phyloP scores from a whole-genome alignment of 2,797 vertebrate species.

The Xenentodon cancila region DNA sequence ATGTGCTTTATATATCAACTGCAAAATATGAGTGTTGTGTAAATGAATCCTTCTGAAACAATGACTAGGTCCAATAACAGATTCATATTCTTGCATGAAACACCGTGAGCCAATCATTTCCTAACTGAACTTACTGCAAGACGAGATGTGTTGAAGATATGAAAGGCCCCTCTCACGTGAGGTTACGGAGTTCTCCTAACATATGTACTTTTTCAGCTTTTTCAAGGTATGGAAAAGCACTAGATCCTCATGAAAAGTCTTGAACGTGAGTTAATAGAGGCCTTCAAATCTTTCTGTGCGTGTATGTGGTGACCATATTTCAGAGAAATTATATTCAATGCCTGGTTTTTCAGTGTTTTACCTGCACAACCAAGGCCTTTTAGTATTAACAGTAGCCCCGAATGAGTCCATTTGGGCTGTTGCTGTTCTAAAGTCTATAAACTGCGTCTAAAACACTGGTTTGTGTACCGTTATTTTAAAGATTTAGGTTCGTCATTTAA shows the following conservation, averaged over 20 bases:
- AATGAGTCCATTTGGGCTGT: neutral
- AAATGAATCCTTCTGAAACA: too few species aligned
- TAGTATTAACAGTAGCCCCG: neutral
- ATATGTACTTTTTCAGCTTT: constrained; percentile 43
- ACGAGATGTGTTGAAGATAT: neutral
- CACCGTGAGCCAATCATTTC: constrained; percentile 4
- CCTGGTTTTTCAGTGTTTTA: constrained; percentile 33
- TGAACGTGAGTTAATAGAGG: constrained; percentile 50
- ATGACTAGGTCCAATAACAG: constrained; percentile 4
- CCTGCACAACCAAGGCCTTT: constrained; percentile 12
- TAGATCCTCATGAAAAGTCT: constrained; percentile 26
- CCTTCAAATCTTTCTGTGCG: constrained; percentile 39
- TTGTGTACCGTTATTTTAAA: neutral
- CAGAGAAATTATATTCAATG: neutral
- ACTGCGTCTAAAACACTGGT: neutral
- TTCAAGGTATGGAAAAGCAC: constrained; percentile 46
- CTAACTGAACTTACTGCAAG: constrained; percentile 5
- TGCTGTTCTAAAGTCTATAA: neutral
- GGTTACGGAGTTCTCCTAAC: constrained; percentile 18
- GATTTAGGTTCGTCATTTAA: neutral
- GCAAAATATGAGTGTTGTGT: too few species aligned
- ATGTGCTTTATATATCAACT: too few species aligned
- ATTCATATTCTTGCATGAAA: neutral
- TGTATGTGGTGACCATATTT: constrained; percentile 14
- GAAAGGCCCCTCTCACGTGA: constrained; percentile 52